phyloP scores from a whole-genome alignment of 1,140 invertebrate species.

The Drosophila tsacasi region DNA sequence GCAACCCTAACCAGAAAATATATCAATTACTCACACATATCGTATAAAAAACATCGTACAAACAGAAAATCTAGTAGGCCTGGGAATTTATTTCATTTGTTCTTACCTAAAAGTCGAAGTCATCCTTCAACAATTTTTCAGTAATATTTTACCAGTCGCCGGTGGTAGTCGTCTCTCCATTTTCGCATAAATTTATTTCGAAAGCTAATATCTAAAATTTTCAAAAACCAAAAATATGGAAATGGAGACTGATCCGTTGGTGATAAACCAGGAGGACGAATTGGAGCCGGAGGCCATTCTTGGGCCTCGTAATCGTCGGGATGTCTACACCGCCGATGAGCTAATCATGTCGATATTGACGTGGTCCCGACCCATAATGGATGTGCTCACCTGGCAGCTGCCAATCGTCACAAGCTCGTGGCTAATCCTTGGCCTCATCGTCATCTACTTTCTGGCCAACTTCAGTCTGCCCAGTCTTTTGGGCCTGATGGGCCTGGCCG shows the following conservation, averaged over 20 bases:
- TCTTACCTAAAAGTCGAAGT: too few species aligned
- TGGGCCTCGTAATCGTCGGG: background rate
- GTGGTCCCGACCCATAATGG: background rate
- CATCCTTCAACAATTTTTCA: background rate
- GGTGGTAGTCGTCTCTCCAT: background rate
- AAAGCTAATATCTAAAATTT: background rate
- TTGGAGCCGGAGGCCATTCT: background rate
- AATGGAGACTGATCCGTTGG: background rate
- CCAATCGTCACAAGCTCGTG: background rate
- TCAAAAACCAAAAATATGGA: background rate
- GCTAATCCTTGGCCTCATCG: background rate
- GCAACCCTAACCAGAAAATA: too few species aligned
- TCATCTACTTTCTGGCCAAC: background rate
- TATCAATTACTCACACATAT: too few species aligned
- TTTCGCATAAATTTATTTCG: background rate
- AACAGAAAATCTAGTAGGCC: too few species aligned
- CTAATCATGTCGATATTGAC: background rate
- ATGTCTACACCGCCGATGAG: background rate
- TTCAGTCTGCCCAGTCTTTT: background rate
- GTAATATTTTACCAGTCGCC: too few species aligned
- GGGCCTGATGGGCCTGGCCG: background rate
- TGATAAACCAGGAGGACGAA: background rate
- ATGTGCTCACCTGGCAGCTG: constrained; percentile 3
- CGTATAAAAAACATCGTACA: too few species aligned
- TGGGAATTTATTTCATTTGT: too few species aligned